Evolutionary conservation across 2,888 invertebrate genomes (phyloP), one percentile per base, ranked within the genome.

Genomic region (Caenorhabditis zanzibari): DNA sequence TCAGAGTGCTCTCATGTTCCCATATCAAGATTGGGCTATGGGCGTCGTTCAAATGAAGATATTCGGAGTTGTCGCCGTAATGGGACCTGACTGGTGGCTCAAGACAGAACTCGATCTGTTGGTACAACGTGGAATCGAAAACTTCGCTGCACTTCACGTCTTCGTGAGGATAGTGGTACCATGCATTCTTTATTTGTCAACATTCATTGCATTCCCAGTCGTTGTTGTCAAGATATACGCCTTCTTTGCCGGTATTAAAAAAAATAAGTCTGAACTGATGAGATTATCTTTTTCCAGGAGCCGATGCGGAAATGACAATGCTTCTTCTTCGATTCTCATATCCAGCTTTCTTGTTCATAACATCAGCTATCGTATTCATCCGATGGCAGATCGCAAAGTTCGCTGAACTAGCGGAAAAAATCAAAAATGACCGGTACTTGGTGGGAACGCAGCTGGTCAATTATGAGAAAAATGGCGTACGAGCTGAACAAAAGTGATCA

Each of bases 41-140:
- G 98, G 98, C 28, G 97, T 99, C 14, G 94, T 99, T 0, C 98
- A 98, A 93, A 97, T 97, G 1, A 99, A 99, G 94, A 98, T 98
- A 76, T 96, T 97, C 19, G 96, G 97, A 92, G 98, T 97, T 0
- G 94, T 97, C 28, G 96, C 96, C 0, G 96, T 98, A 95, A 98
- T 98, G 97, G 97, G 97, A 0, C 94, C 94, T 2, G 97, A 98
- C 9, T 98, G 98, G 93, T 97, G 97, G 96, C 94, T 99, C 90
- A 95, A 97, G 73, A 94, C 96, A 3, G 96, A 96, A 0, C 76
- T 79, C 26, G 86, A 90, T 38, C 88, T 93, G 90, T 96, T 97
- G 0, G 98, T 97, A 92, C 95, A 96, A 61, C 97, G 97, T 92
- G 98, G 98, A 0, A 95, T 97, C 58, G 94, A 97, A 16, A 96